phyloP scores from a whole-genome alignment of 2,888 invertebrate genomes.

The Hyalella azteca region DNA sequence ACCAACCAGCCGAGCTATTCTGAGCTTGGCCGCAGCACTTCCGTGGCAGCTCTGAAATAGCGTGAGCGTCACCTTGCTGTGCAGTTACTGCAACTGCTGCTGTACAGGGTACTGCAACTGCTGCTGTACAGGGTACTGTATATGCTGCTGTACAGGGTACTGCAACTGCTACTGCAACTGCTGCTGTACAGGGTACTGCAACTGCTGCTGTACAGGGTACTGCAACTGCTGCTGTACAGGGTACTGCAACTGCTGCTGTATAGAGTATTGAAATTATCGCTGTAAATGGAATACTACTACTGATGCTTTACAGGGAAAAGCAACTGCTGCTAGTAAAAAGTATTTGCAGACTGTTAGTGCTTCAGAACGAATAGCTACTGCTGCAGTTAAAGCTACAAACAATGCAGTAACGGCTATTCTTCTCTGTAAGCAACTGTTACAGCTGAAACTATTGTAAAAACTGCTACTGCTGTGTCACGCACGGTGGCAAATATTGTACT shows the following conservation, averaged over 20 bases:
- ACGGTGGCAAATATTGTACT: too few species aligned
- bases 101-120: background rate
- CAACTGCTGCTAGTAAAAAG: too few species aligned
- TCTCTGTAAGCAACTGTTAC: too few species aligned
- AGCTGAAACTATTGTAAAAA: too few species aligned
- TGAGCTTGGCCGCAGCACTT: slow-evolving; percentile 21
- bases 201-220: background rate
- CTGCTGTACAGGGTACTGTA: background rate
- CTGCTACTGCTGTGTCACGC: too few species aligned
- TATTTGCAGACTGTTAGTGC: too few species aligned
- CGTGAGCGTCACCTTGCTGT: slow-evolving; percentile 9
- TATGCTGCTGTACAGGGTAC: background rate
- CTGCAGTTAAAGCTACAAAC: too few species aligned
- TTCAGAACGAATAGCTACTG: too few species aligned
- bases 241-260: background rate
- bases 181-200: background rate
- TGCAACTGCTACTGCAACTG: slow-evolving; percentile 1
- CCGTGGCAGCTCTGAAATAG: slow-evolving; percentile 31
- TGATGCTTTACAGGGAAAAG: too few species aligned
- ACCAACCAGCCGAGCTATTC: slow-evolving; percentile 6
- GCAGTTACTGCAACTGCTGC: slow-evolving; percentile 13
- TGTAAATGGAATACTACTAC: too few species aligned
- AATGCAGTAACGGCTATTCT: too few species aligned
- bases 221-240: background rate
- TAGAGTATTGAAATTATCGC: background rate